A percentile compares a stretch with the other conserved stretches of the same genome.
Evolutionary conservation across 2,888 invertebrate genomes (phyloP).

Genomic region (Lepidochitona cinerea): DNA sequence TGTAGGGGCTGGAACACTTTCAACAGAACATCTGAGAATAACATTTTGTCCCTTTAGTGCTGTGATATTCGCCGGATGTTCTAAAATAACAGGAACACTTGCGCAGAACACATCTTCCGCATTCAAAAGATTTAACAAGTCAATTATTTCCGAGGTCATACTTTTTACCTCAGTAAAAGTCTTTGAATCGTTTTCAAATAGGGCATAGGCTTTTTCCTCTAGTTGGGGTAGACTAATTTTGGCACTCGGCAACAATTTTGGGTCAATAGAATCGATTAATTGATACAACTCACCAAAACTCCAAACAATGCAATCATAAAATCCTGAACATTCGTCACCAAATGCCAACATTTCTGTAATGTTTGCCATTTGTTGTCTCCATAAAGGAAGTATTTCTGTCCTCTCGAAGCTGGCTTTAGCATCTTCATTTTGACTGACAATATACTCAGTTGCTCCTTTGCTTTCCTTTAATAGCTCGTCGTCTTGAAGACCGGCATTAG

Average conservation of each 20-base stretch:
- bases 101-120: background rate
- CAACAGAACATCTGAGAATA: background rate
- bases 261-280: background rate
- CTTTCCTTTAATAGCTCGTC: background rate
- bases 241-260: background rate
- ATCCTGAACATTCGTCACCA: background rate
- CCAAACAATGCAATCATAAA: conserved; percentile 1
- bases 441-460: background rate
- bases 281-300: background rate
- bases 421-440: background rate
- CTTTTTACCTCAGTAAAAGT: background rate
- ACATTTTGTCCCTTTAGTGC: background rate
- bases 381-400: background rate
- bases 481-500: background rate
- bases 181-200: background rate
- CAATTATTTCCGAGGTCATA: background rate
- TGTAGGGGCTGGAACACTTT: background rate
- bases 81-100: background rate
- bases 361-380: background rate
- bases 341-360: background rate
- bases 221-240: background rate
- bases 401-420: background rate
- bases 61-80: background rate
- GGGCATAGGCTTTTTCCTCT: background rate
- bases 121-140: background rate